These are phyloP conservation scores for Catharus minimus DNA, from an alignment of 2,113 vertebrate genomes.

Conservation along the genomic window DNA sequence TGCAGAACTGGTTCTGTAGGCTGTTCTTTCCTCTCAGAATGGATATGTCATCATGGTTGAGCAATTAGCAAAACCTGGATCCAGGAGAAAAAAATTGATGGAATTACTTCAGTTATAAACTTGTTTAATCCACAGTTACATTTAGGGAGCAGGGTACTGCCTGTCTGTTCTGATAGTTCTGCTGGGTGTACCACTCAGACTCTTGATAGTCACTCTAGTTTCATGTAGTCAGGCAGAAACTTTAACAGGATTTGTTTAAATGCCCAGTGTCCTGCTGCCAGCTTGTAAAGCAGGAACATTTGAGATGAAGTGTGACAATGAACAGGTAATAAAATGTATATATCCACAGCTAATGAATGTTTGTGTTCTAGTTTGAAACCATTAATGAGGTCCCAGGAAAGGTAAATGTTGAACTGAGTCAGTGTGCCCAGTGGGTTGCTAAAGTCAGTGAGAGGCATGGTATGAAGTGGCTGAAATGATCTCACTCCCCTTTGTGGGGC, in stretches of 20 bases:
- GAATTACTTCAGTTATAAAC: not conserved
- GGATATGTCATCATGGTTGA: not conserved
- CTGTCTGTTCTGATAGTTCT: not conserved
- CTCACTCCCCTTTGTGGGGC: not conserved
- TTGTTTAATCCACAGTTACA: not conserved
- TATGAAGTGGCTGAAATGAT: not conserved
- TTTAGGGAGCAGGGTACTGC: not conserved
- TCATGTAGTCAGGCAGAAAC: not conserved
- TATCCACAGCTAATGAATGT: not conserved
- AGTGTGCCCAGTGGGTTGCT: not conserved
- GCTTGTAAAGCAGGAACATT: not conserved
- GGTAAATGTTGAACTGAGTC: not conserved
- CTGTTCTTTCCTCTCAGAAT: not conserved
- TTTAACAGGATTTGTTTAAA: not conserved
- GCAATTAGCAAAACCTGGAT: not conserved
- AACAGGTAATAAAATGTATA: not conserved
- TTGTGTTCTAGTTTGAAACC: not conserved
- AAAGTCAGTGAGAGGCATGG: not conserved
- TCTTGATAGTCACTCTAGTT: not conserved
- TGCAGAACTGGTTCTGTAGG: not conserved
- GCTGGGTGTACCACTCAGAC: not conserved
- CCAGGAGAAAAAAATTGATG: not conserved
- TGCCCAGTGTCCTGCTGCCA: not conserved
- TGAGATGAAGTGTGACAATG: not conserved
- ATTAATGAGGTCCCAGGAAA: not conserved